Conservation (phyloP, 1,140 invertebrate genomes). For the Mactra quadrangularis region DNA sequence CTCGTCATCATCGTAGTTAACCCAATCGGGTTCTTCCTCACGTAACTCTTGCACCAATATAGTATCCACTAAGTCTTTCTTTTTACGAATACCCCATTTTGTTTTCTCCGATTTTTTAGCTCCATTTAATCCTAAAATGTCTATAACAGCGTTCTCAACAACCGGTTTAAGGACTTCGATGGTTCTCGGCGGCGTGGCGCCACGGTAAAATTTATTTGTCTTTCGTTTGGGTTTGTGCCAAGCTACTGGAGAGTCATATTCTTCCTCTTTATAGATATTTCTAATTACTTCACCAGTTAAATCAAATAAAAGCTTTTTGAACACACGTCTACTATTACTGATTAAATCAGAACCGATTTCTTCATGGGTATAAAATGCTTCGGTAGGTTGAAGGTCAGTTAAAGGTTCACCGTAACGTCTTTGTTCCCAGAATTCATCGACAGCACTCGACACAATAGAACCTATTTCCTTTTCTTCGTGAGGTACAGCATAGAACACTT, state of each 20-base stretch:
- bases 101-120: slow-evolving; percentile 86
- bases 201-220: slow-evolving; percentile 74
- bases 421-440: slow-evolving; percentile 78
- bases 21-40: slow-evolving; percentile 89
- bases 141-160: slow-evolving; percentile 80
- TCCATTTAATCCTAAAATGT: slow-evolving; percentile 85
- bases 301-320: slow-evolving; percentile 87
- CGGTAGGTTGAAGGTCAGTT: slow-evolving; percentile 70
- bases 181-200: slow-evolving; percentile 72
- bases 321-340: slow-evolving; percentile 75
- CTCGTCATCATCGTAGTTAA: slow-evolving; percentile 89
- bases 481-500: slow-evolving; percentile 78
- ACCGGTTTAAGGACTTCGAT: slow-evolving; percentile 75
- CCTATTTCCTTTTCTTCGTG: slow-evolving; percentile 75
- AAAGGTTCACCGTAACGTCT: slow-evolving; percentile 75
- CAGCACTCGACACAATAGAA: slow-evolving; percentile 72
- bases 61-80: slow-evolving; percentile 89
- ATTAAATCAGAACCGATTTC: slow-evolving; percentile 67
- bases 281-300: slow-evolving; percentile 87
- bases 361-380: slow-evolving; percentile 70
- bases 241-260: slow-evolving; percentile 82
- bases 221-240: slow-evolving; percentile 85
- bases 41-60: slow-evolving; percentile 88
- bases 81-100: slow-evolving; percentile 88
- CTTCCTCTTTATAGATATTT: slow-evolving; percentile 81